Conservation (phyloP, 2,113 vertebrate species). For the Psittacula cyanocephala region DNA sequence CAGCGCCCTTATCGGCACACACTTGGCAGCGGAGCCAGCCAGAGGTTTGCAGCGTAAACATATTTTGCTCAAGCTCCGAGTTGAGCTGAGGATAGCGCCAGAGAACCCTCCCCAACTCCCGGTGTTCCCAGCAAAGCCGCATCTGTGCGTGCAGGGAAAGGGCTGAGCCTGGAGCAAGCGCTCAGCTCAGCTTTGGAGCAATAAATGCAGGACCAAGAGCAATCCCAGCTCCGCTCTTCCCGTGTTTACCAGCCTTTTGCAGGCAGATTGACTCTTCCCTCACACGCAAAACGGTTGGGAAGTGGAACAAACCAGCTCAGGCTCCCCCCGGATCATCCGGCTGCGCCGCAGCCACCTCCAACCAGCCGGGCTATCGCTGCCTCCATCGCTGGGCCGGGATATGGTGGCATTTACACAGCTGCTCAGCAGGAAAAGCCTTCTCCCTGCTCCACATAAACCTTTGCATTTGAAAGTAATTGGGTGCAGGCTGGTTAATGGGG, state of each 20-base stretch:
- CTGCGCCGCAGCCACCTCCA: background rate
- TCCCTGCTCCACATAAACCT: background rate
- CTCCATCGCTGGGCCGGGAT: background rate
- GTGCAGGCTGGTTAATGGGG: background rate
- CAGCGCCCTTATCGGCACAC: background rate
- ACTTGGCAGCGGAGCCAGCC: background rate
- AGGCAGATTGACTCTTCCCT: background rate
- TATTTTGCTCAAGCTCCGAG: conserved; percentile 18
- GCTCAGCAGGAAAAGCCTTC: conserved; percentile 11
- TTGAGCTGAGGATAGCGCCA: background rate
- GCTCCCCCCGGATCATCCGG: background rate
- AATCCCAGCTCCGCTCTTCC: fast-evolving
- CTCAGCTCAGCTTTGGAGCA: background rate
- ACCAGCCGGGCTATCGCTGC: background rate
- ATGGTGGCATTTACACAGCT: background rate
- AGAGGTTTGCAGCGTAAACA: background rate
- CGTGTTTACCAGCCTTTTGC: background rate
- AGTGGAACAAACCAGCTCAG: background rate
- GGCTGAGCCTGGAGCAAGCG: background rate
- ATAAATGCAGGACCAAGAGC: background rate
- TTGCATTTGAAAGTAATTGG: background rate
- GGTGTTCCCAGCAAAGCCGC: background rate
- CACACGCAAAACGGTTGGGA: background rate
- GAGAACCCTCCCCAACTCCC: background rate
- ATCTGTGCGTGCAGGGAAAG: background rate